Evolutionary conservation across 1,140 invertebrate species (phyloP), one percentile per base, ranked within the genome.

Genomic region (Zophobas atratus): DNA sequence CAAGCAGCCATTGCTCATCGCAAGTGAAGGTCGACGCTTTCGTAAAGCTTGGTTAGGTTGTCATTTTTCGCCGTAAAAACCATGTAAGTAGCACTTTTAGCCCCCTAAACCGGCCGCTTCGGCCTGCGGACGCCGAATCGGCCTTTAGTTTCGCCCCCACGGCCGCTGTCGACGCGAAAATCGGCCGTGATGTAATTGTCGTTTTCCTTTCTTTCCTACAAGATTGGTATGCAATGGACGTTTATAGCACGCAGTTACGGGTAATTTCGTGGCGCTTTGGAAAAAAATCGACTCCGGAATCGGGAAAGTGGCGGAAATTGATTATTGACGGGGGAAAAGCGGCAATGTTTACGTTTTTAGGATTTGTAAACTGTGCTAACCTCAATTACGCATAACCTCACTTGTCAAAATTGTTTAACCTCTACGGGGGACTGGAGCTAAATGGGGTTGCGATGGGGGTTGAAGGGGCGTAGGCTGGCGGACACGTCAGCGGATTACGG

Each of bases 361-460:
- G 82, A 84, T 82, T 73, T 74, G 75, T 77, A 81, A 83, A 81
- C 77, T 79, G 70, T 81, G 79, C 81, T 86, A 87, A 87, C 86
- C 86, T 86, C 84, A 87, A 84, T 84, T 84, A 82, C 76, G 75
- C 84, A 85, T 87, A 87, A 87, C 87, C 86, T 87, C 84, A 85
- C 83, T 83, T 85, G 86, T 87, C 86, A 87, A 86, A 84, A 81
- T 78, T 82, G 48, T 74, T 75, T 84, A 85, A 83, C 84, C 84
- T 83, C 35, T 32, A 73, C 36, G 48, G n/a, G 20, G 35, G 60
- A 41, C 60, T 8, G 38, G 20, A 20, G 8, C 39, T n/a, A 2
- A 1, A 5, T n/a, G 33, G 5, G 56, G 56, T 60, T 60, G 49
- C 38, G 32, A n/a, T 1, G 35, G 56, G 1, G 43, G 20, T 20